These are phyloP conservation scores for Planiliza haematocheilus DNA, from an alignment of 2,113 vertebrate species.

Conservation along the genomic window DNA sequence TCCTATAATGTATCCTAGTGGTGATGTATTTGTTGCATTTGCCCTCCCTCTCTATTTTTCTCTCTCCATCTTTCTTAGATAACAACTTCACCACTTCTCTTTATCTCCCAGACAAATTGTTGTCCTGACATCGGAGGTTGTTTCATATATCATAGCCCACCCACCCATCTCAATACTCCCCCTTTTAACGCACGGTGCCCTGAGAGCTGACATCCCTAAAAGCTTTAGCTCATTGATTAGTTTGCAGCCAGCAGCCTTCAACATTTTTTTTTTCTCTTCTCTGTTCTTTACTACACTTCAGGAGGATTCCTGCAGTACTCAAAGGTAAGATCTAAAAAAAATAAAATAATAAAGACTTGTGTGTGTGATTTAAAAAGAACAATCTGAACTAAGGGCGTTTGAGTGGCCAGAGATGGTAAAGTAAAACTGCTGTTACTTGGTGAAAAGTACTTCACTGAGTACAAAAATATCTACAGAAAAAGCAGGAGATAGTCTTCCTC, in stretches of 20 bases:
- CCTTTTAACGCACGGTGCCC: not conserved
- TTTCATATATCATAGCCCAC: slow-evolving; percentile 58
- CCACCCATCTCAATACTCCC: slow-evolving; percentile 33
- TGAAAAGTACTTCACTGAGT: not conserved
- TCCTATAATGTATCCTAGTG: slow-evolving; percentile 18
- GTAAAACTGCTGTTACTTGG: not conserved
- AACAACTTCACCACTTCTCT: slow-evolving; percentile 45
- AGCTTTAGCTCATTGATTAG: slow-evolving; percentile 45
- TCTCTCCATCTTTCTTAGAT: slow-evolving; percentile 35
- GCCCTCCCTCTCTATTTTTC: slow-evolving; percentile 10
- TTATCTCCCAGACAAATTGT: slow-evolving; percentile 55
- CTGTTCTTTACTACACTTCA: not conserved
- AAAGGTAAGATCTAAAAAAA: not conserved
- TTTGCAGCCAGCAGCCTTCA: not conserved
- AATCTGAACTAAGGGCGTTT: no score
- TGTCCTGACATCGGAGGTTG: slow-evolving; percentile 59
- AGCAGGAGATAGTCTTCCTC: no score
- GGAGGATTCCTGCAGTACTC: not conserved
- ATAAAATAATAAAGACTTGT: not conserved
- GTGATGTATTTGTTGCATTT: slow-evolving; percentile 42
- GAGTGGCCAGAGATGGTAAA: not conserved
- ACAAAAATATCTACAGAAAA: no score
- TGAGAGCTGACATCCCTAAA: slow-evolving; percentile 28
- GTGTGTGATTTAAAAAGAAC: not conserved
- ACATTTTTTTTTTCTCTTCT: not conserved